A percentile compares a stretch with the other conserved stretches of the same genome.
Conservation (phyloP, 2,113 vertebrate genomes). For the Corydoras maculifer region DNA sequence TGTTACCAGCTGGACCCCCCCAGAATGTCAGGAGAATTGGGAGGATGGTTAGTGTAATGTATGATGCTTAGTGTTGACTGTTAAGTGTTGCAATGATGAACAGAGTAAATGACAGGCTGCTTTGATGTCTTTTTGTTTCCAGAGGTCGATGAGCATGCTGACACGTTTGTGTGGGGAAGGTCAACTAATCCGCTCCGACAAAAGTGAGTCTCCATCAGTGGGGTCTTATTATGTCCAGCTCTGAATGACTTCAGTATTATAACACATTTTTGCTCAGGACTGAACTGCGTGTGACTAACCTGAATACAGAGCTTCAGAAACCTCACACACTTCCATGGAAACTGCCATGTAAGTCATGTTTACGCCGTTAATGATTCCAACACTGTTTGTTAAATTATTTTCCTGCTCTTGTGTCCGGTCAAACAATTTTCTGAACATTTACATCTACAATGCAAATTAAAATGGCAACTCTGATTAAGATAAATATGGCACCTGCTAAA, state of each 20-base stretch:
- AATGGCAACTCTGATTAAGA: too few species aligned
- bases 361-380: too few species aligned
- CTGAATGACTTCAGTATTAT: too few species aligned
- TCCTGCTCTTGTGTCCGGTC: too few species aligned
- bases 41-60: slow-evolving; percentile 49
- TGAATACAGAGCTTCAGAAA: slow-evolving; percentile 22
- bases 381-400: too few species aligned
- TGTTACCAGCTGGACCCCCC: slow-evolving; percentile 49
- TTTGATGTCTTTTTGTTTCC: slow-evolving; percentile 23
- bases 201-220: slow-evolving; percentile 20
- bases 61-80: not conserved
- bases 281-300: slow-evolving; percentile 19
- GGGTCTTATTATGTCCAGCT: too few species aligned
- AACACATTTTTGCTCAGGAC: slow-evolving; percentile 19
- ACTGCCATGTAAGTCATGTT: slow-evolving; percentile 1
- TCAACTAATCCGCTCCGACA: slow-evolving; percentile 9
- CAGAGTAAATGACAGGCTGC: not conserved
- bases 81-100: too few species aligned
- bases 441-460: too few species aligned
- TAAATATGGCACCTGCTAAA: too few species aligned
- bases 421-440: too few species aligned
- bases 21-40: slow-evolving; percentile 57
- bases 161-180: slow-evolving; percentile 53
- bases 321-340: slow-evolving; percentile 54
- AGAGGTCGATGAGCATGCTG: slow-evolving; percentile 46